phyloP scores from a whole-genome alignment of 2,888 invertebrate genomes.

The Drosophila glabriapex region DNA sequence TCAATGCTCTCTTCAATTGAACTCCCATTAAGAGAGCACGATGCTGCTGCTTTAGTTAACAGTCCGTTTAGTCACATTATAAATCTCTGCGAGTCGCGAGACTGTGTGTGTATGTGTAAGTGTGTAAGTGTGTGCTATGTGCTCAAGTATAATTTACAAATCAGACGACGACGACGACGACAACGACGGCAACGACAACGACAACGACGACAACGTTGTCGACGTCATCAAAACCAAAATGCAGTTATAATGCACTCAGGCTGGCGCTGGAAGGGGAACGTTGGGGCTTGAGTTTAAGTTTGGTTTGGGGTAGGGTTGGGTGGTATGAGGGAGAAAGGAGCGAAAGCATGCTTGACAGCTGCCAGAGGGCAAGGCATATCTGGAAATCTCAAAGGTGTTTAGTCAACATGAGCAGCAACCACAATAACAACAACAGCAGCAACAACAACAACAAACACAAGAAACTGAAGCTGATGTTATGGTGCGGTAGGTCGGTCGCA shows the following conservation, averaged over 20 bases:
- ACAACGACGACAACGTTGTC: conserved; percentile 57
- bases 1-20: conserved; percentile 27
- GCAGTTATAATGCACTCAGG: conserved; percentile 77
- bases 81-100: conserved; percentile 35
- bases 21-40: conserved; percentile 45
- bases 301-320: neutral
- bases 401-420: conserved; percentile 71
- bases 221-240: conserved; percentile 79
- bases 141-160: conserved; percentile 72
- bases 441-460: conserved; percentile 27
- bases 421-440: conserved; percentile 35
- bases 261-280: neutral
- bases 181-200: conserved; percentile 39
- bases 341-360: conserved; percentile 72
- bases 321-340: conserved; percentile 12
- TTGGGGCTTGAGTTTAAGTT: neutral
- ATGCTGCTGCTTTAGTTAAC: conserved; percentile 49
- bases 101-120: conserved; percentile 6
- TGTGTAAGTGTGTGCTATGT: conserved; percentile 29
- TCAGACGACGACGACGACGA: conserved; percentile 55
- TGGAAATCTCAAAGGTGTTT: conserved; percentile 76
- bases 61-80: conserved; percentile 58
- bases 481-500: conserved; percentile 75
- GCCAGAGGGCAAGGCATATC: conserved; percentile 76
- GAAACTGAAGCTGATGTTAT: conserved; percentile 46